phyloP scores from a whole-genome alignment of 2,797 vertebrate species.

The Crenichthys baileyi region DNA sequence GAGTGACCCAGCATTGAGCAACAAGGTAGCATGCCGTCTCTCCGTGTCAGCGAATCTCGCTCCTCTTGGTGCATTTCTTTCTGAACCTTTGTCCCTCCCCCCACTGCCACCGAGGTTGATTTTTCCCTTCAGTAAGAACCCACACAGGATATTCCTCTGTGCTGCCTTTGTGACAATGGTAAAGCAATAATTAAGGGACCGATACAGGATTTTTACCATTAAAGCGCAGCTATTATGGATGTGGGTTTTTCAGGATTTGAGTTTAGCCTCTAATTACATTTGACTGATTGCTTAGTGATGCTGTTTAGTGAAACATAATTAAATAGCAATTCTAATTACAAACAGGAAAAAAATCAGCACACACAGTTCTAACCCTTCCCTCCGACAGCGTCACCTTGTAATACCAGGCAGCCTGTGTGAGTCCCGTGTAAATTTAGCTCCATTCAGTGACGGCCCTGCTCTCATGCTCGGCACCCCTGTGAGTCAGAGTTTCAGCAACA shows the following conservation, averaged over 20 bases:
- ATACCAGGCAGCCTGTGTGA: conserved; percentile 62
- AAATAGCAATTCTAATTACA: conserved; percentile 57
- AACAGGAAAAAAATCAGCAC: conserved; percentile 21
- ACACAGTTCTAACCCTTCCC: conserved; percentile 18
- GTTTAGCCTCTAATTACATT: conserved; percentile 66
- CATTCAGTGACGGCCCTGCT: conserved; percentile 48
- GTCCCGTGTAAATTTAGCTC: conserved; percentile 62
- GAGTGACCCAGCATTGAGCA: conserved; percentile 44
- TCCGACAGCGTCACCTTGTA: conserved; percentile 32
- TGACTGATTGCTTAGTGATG: conserved; percentile 57
- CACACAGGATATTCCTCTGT: conserved; percentile 35
- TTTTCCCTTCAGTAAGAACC: conserved; percentile 17
- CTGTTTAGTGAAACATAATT: conserved; percentile 48
- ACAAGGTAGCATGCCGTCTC: conserved; percentile 38
- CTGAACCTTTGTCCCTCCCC: conserved; percentile 17
- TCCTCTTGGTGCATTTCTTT: conserved; percentile 9
- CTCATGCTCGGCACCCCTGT: conserved; percentile 45
- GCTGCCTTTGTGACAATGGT: conserved; percentile 52
- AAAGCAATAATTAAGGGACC: conserved; percentile 57
- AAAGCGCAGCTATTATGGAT: conserved; percentile 58
- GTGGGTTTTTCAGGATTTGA: conserved; percentile 45
- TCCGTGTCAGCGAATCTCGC: conserved; percentile 53
- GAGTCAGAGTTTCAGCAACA: conserved; percentile 71
- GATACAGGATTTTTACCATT: conserved; percentile 51
- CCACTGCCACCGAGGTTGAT: conserved; percentile 19